phyloP scores from a whole-genome alignment of 2,888 invertebrate species.

The Alcis repandata region DNA sequence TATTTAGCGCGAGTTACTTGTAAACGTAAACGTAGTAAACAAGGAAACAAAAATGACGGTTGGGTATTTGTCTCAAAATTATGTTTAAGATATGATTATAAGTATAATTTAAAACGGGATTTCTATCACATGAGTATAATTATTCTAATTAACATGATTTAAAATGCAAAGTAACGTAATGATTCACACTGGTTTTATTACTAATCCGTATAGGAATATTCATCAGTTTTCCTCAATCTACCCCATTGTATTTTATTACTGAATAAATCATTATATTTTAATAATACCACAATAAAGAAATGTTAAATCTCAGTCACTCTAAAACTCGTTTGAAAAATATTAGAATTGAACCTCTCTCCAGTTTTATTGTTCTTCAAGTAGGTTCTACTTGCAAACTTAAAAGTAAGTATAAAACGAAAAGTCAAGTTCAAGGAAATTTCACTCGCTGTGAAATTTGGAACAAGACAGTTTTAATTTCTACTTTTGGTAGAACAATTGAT shows the following conservation, averaged over 20 bases:
- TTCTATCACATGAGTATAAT: background rate
- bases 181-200: too few relatives aligned
- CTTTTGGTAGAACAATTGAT: background rate
- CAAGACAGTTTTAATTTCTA: background rate
- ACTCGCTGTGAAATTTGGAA: constrained; percentile 44
- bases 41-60: too few relatives aligned
- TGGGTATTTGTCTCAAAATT: too few relatives aligned
- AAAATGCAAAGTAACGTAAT: background rate
- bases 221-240: background rate
- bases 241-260: background rate
- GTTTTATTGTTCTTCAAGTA: constrained; percentile 51
- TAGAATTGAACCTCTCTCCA: constrained; percentile 48
- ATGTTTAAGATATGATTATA: background rate
- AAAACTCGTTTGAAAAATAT: background rate
- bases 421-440: constrained; percentile 72
- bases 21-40: too few relatives aligned
- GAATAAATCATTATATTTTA: background rate
- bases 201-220: background rate
- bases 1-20: too few relatives aligned
- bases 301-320: background rate
- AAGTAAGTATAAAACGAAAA: constrained; percentile 62
- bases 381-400: constrained; percentile 50
- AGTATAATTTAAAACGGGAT: background rate
- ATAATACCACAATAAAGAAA: background rate
- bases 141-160: background rate